These are phyloP conservation scores for Pinna nobilis DNA, from an alignment of 1,140 invertebrate species.

Conservation along the genomic window DNA sequence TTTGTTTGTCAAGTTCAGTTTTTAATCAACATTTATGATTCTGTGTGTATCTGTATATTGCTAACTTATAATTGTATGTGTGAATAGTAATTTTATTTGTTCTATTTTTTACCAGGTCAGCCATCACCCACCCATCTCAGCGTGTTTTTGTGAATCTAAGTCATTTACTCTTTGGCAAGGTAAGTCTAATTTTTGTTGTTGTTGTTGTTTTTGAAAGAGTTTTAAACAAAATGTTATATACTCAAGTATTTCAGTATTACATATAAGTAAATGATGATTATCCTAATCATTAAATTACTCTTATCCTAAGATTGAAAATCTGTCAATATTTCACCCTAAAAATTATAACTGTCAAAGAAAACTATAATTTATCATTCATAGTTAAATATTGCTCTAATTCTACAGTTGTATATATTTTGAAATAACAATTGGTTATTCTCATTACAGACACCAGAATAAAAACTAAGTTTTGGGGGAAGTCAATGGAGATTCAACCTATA, in stretches of 20 bases:
- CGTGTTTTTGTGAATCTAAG: conserved; percentile 74
- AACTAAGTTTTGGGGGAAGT: conserved; percentile 76
- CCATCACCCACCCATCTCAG: conserved; percentile 74
- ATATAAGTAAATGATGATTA: no score
- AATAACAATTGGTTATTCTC: no score
- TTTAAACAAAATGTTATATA: no score
- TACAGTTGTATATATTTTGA: no score
- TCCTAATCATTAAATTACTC: no score
- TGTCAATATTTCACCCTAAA: no score
- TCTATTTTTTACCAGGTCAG: conserved; percentile 64
- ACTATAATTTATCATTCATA: no score
- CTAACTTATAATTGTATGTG: background rate
- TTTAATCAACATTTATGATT: background rate
- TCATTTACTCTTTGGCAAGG: conserved; percentile 88
- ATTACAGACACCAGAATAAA: conserved; percentile 72
- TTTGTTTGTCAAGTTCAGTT: background rate
- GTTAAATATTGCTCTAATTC: no score
- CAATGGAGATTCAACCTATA: conserved; percentile 75
- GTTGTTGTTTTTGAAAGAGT: no score
- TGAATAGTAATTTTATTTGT: background rate
- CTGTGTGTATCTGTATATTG: background rate
- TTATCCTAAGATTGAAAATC: no score
- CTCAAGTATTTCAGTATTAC: no score
- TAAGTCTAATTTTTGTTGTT: conserved; percentile 39
- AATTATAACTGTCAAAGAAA: no score